Percentiles rank a stretch among this genome's conserved stretches.
Evolutionary conservation across 2,797 vertebrate genomes (phyloP).

Genomic region (Martes flavigula): DNA sequence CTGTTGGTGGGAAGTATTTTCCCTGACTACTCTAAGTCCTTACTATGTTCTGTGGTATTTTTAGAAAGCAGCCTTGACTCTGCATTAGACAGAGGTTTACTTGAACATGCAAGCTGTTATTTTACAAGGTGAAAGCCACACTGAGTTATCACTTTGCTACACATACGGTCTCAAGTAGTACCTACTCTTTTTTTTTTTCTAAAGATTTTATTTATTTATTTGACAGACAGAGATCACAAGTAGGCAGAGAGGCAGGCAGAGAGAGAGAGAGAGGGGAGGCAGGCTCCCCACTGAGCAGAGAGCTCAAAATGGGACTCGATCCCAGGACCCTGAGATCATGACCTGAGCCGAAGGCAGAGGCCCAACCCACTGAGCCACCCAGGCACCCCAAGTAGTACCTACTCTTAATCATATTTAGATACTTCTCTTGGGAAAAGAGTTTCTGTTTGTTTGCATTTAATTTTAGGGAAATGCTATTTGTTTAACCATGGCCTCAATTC

Average conservation of each 20-base stretch:
- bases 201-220: too few species aligned
- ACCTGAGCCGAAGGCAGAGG: too few species aligned
- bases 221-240: too few species aligned
- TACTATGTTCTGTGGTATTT: slow-evolving; percentile 2
- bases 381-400: background rate
- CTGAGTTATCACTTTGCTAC: background rate
- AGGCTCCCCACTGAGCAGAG: too few species aligned
- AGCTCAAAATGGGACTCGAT: too few species aligned
- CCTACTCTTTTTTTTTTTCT: background rate
- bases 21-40: background rate
- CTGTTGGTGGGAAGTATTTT: background rate
- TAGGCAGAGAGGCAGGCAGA: too few species aligned
- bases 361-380: too few species aligned
- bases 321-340: too few species aligned
- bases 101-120: background rate
- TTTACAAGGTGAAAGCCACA: background rate
- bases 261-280: too few species aligned
- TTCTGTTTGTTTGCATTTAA: slow-evolving; percentile 10
- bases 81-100: background rate
- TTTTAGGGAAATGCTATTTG: background rate
- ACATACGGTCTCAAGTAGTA: background rate
- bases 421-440: background rate
- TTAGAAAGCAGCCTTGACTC: background rate
- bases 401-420: slow-evolving; percentile 3
- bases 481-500: background rate